Percentiles rank a stretch among this genome's conserved stretches.
Evolutionary conservation across 2,888 invertebrate genomes (phyloP).

Genomic region (Ormyrus rosae): DNA sequence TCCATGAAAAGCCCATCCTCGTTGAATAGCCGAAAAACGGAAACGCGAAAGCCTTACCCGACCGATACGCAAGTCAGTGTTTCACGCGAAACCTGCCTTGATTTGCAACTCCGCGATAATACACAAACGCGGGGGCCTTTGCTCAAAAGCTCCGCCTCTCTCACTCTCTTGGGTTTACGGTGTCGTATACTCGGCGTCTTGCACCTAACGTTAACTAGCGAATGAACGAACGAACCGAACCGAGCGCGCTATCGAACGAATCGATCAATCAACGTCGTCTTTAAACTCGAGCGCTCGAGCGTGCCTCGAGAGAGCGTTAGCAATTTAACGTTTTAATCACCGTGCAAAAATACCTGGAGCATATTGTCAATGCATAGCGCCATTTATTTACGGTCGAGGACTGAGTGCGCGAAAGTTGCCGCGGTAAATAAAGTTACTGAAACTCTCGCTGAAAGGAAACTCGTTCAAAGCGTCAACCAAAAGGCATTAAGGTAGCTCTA

Average conservation of each 20-base stretch:
- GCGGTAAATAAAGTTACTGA: too few relatives aligned
- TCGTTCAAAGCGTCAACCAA: too few relatives aligned
- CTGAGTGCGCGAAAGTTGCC: too few relatives aligned
- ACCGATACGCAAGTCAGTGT: not conserved
- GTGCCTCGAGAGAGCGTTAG: conserved; percentile 20
- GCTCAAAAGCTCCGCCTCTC: not conserved
- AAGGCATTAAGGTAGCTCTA: too few relatives aligned
- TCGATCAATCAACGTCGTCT: conserved; percentile 50
- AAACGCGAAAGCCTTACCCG: not conserved
- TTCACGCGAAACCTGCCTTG: not conserved
- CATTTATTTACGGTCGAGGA: too few relatives aligned
- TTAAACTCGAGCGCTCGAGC: conserved; percentile 24
- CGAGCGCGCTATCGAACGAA: conserved; percentile 28
- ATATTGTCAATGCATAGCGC: not conserved
- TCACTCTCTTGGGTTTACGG: too few relatives aligned
- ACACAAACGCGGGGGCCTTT: not conserved
- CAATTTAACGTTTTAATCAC: conserved; percentile 39
- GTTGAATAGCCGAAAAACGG: not conserved
- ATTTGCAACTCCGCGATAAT: conserved; percentile 26
- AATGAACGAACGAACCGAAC: not conserved
- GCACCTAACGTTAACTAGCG: not conserved
- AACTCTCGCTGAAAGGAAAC: too few relatives aligned
- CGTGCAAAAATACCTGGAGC: conserved; percentile 11
- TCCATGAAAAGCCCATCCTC: too few relatives aligned
- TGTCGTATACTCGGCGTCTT: too few relatives aligned